A percentile compares a stretch with the other conserved stretches of the same genome.
These are phyloP conservation scores for Mastomys natalensis DNA, from an alignment of 2,113 vertebrate species.

Conservation along the genomic window DNA sequence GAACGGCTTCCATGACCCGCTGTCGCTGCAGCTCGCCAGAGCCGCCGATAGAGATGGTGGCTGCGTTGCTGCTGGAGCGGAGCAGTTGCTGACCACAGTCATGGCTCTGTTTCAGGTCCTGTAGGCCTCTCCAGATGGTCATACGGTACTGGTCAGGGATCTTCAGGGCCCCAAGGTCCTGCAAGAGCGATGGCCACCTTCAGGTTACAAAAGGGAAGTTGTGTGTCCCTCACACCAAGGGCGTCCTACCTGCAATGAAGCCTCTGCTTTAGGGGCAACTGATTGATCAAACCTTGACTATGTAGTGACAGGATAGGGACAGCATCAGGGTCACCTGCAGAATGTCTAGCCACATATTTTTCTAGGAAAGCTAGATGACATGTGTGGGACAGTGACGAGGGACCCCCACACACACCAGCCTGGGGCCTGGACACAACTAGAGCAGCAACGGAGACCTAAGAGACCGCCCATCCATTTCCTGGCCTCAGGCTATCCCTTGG, in stretches of 20 bases:
- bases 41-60: slow-evolving; percentile 91
- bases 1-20: slow-evolving; percentile 99
- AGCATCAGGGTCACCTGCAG: neutral
- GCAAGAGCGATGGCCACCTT: neutral
- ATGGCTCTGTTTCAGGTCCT: slow-evolving; percentile 95
- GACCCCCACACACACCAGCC: neutral
- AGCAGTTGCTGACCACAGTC: slow-evolving; percentile 94
- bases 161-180: slow-evolving; percentile 97
- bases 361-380: neutral
- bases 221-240: neutral
- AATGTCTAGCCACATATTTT: neutral
- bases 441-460: neutral
- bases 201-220: rapidly evolving
- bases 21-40: slow-evolving; percentile 96
- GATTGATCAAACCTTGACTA: neutral
- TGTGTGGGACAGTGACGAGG: neutral
- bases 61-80: slow-evolving; percentile 94
- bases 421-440: neutral
- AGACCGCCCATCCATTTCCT: neutral
- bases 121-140: slow-evolving; percentile 96
- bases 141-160: slow-evolving; percentile 97
- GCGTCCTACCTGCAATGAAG: neutral
- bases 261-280: neutral
- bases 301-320: neutral
- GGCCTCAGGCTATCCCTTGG: neutral